A percentile compares a stretch with the other conserved stretches of the same genome.
Conservation (phyloP, 2,888 invertebrate genomes). For the Luperina testacea region DNA sequence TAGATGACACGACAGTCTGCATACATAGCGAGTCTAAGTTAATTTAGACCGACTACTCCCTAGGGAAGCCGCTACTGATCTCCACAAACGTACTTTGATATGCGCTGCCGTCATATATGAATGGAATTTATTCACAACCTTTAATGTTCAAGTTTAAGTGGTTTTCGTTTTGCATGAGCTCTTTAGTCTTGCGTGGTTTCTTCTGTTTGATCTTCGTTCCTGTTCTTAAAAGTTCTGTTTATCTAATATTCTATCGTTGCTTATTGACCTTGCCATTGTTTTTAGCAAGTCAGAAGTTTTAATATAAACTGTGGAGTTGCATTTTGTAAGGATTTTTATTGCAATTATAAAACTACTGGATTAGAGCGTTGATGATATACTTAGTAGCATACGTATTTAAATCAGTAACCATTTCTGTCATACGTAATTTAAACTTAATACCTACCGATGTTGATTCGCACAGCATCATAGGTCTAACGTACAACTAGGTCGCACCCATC, state of each 20-base stretch:
- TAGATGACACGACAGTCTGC: slow-evolving; percentile 84
- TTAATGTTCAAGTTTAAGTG: slow-evolving; percentile 57
- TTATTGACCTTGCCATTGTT: background rate
- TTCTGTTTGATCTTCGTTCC: slow-evolving; percentile 6
- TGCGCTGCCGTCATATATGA: slow-evolving; percentile 76
- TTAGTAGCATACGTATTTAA: background rate
- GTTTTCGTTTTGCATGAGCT: slow-evolving; percentile 45
- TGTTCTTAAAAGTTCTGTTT: background rate
- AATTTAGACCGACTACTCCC: slow-evolving; percentile 84
- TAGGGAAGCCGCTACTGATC: slow-evolving; percentile 77
- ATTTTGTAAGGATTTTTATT: background rate
- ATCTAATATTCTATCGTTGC: background rate
- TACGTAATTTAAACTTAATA: background rate
- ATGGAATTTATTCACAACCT: slow-evolving; percentile 75
- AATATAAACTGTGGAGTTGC: background rate
- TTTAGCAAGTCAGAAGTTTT: background rate
- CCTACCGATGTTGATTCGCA: slow-evolving; percentile 46
- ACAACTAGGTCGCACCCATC: slow-evolving; percentile 57
- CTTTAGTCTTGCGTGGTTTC: slow-evolving; percentile 36
- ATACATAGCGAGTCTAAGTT: slow-evolving; percentile 88
- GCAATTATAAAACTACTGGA: background rate
- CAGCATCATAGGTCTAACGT: slow-evolving; percentile 56
- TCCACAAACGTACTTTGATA: slow-evolving; percentile 81
- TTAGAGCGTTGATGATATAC: background rate
- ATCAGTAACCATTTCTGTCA: no score